phyloP scores from a whole-genome alignment of 2,888 invertebrate species.

The Branchellion lobata region DNA sequence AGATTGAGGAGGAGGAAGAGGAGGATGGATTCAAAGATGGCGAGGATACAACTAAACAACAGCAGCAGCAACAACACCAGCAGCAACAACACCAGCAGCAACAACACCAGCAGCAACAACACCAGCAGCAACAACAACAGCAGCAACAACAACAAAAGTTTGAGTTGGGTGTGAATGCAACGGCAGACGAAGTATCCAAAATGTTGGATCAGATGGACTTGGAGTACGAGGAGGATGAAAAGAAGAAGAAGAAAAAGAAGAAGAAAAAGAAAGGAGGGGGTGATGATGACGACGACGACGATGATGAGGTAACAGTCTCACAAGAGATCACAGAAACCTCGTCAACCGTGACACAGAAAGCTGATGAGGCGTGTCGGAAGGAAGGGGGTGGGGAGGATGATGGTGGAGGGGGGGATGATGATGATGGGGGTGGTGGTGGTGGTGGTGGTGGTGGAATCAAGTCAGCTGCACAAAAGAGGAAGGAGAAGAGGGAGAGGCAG shows the following conservation, averaged over 20 bases:
- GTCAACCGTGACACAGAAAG: conserved; percentile 1
- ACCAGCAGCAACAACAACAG: conserved; percentile 23
- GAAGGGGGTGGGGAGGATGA: background rate
- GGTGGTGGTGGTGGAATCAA: conserved; percentile 50
- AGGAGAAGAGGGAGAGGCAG: conserved; percentile 80
- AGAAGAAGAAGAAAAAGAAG: conserved; percentile 47
- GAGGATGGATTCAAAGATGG: no score
- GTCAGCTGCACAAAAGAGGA: conserved; percentile 66
- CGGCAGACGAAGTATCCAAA: conserved; percentile 73
- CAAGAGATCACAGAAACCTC: conserved; percentile 27
- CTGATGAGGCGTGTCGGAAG: conserved; percentile 45
- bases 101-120: background rate
- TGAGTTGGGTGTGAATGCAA: conserved; percentile 68
- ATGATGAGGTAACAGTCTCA: conserved; percentile 56
- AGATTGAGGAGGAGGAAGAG: conserved; percentile 45
- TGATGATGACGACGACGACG: conserved; percentile 47
- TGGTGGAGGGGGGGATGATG: conserved; percentile 52
- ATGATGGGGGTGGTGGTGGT: conserved; percentile 45
- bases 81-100: background rate
- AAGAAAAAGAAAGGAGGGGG: conserved; percentile 61
- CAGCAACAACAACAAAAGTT: background rate
- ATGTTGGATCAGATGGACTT: conserved; percentile 50
- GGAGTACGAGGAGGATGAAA: conserved; percentile 44
- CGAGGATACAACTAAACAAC: conserved; percentile 41
- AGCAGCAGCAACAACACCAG: conserved; percentile 1